These are phyloP conservation scores for Nymphalis urticae DNA, from an alignment of 2,888 invertebrate genomes.

Conservation along the genomic window DNA sequence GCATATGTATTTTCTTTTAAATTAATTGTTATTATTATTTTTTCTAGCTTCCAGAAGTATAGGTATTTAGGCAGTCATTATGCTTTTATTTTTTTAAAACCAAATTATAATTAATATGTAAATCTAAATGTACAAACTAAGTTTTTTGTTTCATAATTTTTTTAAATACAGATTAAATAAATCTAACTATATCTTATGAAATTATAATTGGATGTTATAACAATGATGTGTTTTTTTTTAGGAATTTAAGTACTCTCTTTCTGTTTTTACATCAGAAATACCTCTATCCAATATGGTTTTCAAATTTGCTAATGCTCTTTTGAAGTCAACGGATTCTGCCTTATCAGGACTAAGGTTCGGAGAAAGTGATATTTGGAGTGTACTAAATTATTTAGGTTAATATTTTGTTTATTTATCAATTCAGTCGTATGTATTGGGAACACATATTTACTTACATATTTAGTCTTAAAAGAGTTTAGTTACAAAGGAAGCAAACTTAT, in stretches of 20 bases:
- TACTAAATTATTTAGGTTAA: conserved; percentile 72
- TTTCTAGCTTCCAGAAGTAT: too few relatives aligned
- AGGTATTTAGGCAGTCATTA: background rate
- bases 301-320: conserved; percentile 61
- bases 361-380: conserved; percentile 73
- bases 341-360: conserved; percentile 57
- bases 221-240: conserved; percentile 46
- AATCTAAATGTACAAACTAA: background rate
- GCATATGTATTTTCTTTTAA: too few relatives aligned
- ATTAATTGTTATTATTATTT: too few relatives aligned
- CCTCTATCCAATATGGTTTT: conserved; percentile 78
- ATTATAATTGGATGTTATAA: too few relatives aligned
- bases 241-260: conserved; percentile 81
- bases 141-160: too few relatives aligned
- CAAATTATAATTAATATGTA: background rate
- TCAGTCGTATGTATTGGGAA: background rate
- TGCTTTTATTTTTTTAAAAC: background rate
- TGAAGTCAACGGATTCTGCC: conserved; percentile 48
- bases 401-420: background rate
- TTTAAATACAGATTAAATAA: too few relatives aligned
- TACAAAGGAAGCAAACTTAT: too few relatives aligned
- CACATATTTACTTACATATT: background rate
- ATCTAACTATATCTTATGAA: too few relatives aligned
- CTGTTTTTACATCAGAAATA: conserved; percentile 83
- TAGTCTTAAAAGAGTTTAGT: too few relatives aligned